Evolutionary conservation across 2,888 invertebrate genomes (phyloP).

Genomic region (Diarsia dahlii): DNA sequence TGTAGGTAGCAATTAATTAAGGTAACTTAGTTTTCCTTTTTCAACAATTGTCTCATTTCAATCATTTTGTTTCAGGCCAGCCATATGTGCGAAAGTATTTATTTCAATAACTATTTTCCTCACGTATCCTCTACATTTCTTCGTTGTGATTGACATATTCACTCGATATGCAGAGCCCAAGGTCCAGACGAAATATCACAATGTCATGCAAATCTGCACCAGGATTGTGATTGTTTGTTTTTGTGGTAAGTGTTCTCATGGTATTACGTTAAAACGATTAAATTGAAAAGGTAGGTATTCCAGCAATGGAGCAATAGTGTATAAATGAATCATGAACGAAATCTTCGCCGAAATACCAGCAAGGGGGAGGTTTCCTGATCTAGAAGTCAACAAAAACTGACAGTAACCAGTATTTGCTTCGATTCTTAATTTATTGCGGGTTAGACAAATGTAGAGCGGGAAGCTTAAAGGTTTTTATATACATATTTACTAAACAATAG

Average conservation of each 20-base stretch:
- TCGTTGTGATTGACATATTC: constrained; percentile 97
- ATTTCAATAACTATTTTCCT: constrained; percentile 97
- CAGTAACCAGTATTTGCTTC: neutral
- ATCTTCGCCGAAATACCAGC: neutral
- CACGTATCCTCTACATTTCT: constrained; percentile 98
- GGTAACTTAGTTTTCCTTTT: neutral
- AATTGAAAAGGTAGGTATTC: neutral
- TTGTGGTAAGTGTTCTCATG: constrained; percentile 78
- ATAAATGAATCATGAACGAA: neutral
- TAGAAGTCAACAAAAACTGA: neutral
- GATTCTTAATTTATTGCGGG: neutral
- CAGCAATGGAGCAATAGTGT: neutral
- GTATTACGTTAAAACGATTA: neutral
- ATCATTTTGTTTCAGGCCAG: constrained; percentile 92
- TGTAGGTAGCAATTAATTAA: neutral
- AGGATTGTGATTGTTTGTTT: constrained; percentile 81
- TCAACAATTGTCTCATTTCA: neutral
- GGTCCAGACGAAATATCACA: constrained; percentile 86
- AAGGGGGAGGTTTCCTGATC: too few relatives aligned
- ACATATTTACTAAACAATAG: neutral
- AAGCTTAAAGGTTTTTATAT: neutral
- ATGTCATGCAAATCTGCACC: constrained; percentile 74
- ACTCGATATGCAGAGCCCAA: constrained; percentile 93
- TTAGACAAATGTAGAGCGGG: neutral
- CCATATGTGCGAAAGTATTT: constrained; percentile 94